These are phyloP conservation scores for Epinotia ramella DNA, from an alignment of 2,888 invertebrate genomes.

Conservation along the genomic window DNA sequence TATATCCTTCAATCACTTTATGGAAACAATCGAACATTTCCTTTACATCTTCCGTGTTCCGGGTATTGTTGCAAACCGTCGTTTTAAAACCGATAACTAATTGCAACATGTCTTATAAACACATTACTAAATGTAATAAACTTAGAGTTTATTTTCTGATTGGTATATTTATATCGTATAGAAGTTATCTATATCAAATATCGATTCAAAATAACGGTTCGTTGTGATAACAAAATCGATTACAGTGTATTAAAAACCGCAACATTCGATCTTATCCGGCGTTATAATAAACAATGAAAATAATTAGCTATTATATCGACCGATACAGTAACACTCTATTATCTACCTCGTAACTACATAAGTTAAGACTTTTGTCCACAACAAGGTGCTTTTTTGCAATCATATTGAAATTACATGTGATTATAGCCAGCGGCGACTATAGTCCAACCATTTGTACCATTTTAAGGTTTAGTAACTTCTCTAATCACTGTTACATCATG, in stretches of 20 bases:
- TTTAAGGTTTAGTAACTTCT: slow-evolving; percentile 29
- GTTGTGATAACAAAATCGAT: slow-evolving; percentile 10
- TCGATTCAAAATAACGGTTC: slow-evolving; percentile 20
- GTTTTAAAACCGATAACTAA: slow-evolving; percentile 26
- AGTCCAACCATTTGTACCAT: slow-evolving; percentile 11
- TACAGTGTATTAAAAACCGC: slow-evolving; percentile 20
- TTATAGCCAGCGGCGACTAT: slow-evolving; percentile 24
- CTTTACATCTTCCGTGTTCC: slow-evolving; percentile 42
- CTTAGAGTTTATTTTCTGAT: slow-evolving; percentile 13
- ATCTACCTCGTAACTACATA: slow-evolving; percentile 12
- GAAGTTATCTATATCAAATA: slow-evolving; percentile 12
- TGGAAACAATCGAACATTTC: slow-evolving; percentile 45
- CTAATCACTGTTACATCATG: slow-evolving; percentile 30
- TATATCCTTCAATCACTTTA: slow-evolving; percentile 40
- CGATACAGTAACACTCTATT: slow-evolving; percentile 42
- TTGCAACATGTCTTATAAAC: slow-evolving; percentile 17
- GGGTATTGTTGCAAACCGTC: slow-evolving; percentile 40
- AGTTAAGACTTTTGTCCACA: slow-evolving; percentile 31
- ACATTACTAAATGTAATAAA: slow-evolving; percentile 16
- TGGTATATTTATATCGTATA: not conserved
- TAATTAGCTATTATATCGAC: slow-evolving; percentile 23
- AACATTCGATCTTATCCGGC: slow-evolving; percentile 18
- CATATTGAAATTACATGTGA: slow-evolving; percentile 27
- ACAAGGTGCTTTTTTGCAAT: slow-evolving; percentile 27
- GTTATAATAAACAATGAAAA: slow-evolving; percentile 21